These are phyloP conservation scores for Bradypus variegatus DNA, from an alignment of 2,797 vertebrate species.

Conservation along the genomic window DNA sequence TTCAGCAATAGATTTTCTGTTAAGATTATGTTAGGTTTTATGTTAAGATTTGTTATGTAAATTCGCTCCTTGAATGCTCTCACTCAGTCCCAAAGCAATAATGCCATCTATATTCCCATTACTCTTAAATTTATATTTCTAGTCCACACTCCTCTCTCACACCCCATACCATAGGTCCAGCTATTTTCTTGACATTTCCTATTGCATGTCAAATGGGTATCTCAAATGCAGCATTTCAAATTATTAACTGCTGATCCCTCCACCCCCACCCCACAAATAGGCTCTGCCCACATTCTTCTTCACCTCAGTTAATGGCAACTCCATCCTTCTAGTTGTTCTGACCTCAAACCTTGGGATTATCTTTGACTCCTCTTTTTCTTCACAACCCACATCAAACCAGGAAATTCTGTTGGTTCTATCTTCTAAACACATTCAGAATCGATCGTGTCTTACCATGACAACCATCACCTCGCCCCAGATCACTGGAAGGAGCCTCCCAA, in stretches of 20 bases:
- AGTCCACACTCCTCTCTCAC: neutral
- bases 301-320: neutral
- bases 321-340: neutral
- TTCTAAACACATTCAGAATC: neutral
- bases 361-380: neutral
- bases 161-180: neutral
- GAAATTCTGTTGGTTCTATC: neutral
- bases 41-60: neutral
- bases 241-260: neutral
- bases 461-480: rapidly evolving
- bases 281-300: neutral
- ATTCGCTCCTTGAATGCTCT: neutral
- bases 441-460: neutral
- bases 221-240: neutral
- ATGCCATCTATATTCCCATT: neutral
- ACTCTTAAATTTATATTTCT: neutral
- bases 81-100: neutral
- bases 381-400: neutral
- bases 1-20: neutral
- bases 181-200: neutral
- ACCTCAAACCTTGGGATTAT: neutral
- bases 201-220: neutral
- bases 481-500: neutral
- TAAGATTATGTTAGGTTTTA: neutral
- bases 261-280: neutral